phyloP scores from a whole-genome alignment of 2,888 invertebrate genomes.

The Oligia fasciuncula region DNA sequence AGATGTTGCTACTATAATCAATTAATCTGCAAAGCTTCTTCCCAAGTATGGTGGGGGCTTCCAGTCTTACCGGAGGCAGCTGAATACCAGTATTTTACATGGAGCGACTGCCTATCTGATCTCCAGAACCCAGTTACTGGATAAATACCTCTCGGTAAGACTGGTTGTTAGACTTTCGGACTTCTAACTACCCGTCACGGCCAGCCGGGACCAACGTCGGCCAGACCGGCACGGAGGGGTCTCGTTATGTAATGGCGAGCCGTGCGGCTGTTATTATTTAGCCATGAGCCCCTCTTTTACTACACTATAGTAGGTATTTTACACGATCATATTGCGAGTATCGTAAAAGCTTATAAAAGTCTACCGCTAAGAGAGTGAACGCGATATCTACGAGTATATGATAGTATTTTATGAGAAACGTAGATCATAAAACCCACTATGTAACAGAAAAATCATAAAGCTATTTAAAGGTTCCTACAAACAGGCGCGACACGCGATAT shows the following conservation, averaged over 20 bases:
- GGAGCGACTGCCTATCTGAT: too few species aligned
- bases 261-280: not conserved
- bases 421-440: not conserved
- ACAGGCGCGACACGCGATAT: too few species aligned
- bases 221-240: too few species aligned
- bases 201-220: not conserved
- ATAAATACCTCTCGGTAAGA: not conserved
- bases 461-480: not conserved
- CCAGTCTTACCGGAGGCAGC: not conserved
- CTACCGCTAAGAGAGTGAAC: not conserved
- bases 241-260: not conserved
- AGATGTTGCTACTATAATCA: too few species aligned
- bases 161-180: not conserved
- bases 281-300: not conserved
- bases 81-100: not conserved
- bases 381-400: not conserved
- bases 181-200: too few species aligned
- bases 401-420: constrained; percentile 3
- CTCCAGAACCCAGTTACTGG: not conserved
- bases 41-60: not conserved
- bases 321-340: not conserved
- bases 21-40: too few species aligned
- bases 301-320: not conserved
- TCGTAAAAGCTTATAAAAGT: constrained; percentile 7
- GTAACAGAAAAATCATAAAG: not conserved